Base-by-base conservation (phyloP, 2,113 vertebrate genomes). In the Scartelaos histophorus region DNA sequence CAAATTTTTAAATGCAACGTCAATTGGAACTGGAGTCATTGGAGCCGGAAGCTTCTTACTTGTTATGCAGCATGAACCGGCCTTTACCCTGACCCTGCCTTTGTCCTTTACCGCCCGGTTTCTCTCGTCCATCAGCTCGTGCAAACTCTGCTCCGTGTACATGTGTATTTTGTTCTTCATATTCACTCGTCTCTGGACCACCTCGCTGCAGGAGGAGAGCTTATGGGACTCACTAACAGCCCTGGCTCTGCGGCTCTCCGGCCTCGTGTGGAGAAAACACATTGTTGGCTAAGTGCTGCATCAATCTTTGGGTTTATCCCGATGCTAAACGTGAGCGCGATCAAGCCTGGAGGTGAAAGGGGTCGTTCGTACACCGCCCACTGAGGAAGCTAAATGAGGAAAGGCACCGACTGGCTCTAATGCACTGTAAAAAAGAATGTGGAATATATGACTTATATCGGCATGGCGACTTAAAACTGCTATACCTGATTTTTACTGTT, bases 201-300 rank as follows among this genome's bases (percentile, higher is more conserved):
- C 13, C 11, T 56, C 45, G 22, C 60, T 67, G 57, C 49, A 46
- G 19, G 13, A 51, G 67, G 73, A 64, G 66, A 61, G 67, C 24
- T 85, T 25, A 35, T 7, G 70, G 67, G 66, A 60, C 71, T 51
- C 1, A 45, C 66, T 58, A 69, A 73, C 5, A 5, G 57, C 71
- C 51, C 58, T 68, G 61, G 74, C 74, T 71, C 47, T 68, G 70
- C 45, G 75, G 57, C 62, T 85, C 43, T 47, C 35, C 66, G 46
- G 66, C 60, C 53, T 29, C 4, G 7, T 46, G 66, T 67, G 75
- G 75, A 80, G 78, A 76, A 79, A 85, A 83, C 74, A 76, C 61
- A 62, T 76, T 80, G 67, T 83, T 80, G 78, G 68, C 60, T 67
- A 56, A 71, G 49, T 71, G 47, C 78, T 53, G 58, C 74, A 81